These are phyloP conservation scores for Myotis lucifugus DNA, from an alignment of 2,113 vertebrate genomes.

Conservation along the genomic window DNA sequence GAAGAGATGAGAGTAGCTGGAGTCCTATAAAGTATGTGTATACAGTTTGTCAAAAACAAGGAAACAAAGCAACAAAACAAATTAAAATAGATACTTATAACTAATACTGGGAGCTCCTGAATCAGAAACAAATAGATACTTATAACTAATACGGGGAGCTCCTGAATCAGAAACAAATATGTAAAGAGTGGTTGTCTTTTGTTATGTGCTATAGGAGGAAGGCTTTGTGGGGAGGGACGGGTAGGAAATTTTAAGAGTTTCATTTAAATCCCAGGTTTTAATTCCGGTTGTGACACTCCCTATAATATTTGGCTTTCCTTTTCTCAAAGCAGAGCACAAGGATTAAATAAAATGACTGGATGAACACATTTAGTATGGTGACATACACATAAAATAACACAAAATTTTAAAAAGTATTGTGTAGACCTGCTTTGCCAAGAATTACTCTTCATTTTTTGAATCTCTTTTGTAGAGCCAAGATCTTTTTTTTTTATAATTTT, in stretches of 20 bases:
- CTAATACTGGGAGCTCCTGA: neutral
- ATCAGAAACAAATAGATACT: neutral
- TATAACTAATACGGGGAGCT: neutral
- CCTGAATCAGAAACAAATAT: neutral
- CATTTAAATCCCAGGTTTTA: constrained; percentile 4
- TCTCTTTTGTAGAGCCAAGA: neutral
- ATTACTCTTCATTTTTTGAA: constrained; percentile 8
- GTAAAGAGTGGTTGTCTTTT: neutral
- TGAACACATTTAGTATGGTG: neutral
- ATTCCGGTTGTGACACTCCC: neutral
- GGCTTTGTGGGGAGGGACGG: neutral
- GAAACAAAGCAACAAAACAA: neutral
- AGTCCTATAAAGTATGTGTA: neutral
- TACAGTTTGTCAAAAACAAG: neutral
- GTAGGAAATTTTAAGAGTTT: neutral
- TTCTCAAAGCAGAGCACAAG: neutral
- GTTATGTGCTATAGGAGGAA: neutral
- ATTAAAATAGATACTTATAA: neutral
- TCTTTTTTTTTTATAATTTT: too few species aligned
- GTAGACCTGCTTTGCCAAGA: neutral
- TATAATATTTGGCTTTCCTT: neutral
- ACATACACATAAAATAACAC: neutral
- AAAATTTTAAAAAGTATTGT: neutral
- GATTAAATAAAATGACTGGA: constrained; percentile 15
- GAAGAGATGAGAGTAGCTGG: neutral